Conservation (phyloP, 1,140 invertebrate species). For the Heliconius nattereri region DNA sequence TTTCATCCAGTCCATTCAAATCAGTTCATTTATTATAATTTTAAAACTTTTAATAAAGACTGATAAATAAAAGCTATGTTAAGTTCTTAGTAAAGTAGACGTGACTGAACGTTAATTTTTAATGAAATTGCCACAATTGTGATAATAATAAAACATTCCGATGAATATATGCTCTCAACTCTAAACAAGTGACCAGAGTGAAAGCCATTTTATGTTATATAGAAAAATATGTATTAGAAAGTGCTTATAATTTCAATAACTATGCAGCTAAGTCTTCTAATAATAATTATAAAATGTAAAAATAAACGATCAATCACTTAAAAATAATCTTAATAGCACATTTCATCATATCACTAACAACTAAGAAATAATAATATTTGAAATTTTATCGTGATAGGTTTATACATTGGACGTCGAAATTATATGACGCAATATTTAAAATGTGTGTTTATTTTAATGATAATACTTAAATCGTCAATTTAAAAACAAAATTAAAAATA, state of each 20-base stretch:
- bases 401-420: conserved; percentile 14
- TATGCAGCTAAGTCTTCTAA: conserved; percentile 26
- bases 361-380: conserved; percentile 27
- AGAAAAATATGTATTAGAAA: conserved; percentile 30
- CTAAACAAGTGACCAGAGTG: neutral
- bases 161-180: neutral
- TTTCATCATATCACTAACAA: conserved; percentile 37
- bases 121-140: neutral
- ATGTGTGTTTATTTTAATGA: neutral
- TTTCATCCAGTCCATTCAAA: neutral
- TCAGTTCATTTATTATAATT: conserved; percentile 2
- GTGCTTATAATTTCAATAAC: conserved; percentile 38
- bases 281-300: conserved; percentile 36
- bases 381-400: conserved; percentile 25
- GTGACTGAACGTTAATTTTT: neutral
- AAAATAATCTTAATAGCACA: conserved; percentile 39
- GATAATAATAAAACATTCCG: neutral
- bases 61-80: neutral
- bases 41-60: neutral
- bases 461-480: neutral
- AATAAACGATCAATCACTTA: conserved; percentile 37
- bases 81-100: neutral
- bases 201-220: conserved; percentile 12
- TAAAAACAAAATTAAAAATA: neutral
- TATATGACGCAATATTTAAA: neutral